Percentiles rank a stretch among this genome's conserved stretches.
Conservation (phyloP, 1,140 invertebrate species). For the Alviniconcha marisindica region DNA sequence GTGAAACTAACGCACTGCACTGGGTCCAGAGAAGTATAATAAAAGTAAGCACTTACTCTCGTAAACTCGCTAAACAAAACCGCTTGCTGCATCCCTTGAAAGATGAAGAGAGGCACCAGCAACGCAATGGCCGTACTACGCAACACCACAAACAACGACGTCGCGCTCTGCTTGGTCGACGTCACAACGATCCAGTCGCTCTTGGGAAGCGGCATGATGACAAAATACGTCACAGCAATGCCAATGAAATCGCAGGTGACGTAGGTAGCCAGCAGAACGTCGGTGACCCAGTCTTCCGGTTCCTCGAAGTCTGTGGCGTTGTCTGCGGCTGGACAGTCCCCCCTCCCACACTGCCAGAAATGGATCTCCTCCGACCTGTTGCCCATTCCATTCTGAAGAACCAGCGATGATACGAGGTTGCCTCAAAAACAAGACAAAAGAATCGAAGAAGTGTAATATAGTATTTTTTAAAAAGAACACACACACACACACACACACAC, state of each 20-base stretch:
- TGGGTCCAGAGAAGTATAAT: too few species aligned
- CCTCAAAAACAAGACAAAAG: constrained; percentile 34
- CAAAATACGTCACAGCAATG: constrained; percentile 45
- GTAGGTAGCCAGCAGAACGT: constrained; percentile 42
- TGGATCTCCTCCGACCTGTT: constrained; percentile 35
- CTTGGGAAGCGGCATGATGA: constrained; percentile 51
- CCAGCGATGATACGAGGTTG: constrained; percentile 54
- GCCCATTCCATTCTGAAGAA: constrained; percentile 51
- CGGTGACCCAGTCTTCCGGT: constrained; percentile 44
- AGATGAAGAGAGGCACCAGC: constrained; percentile 58
- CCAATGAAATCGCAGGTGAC: not conserved
- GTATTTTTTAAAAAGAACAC: too few species aligned
- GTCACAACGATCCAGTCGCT: constrained; percentile 47
- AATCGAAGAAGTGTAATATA: not conserved
- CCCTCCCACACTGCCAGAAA: constrained; percentile 37
- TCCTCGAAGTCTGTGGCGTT: constrained; percentile 47
- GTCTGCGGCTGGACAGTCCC: constrained; percentile 36
- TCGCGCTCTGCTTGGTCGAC: constrained; percentile 35
- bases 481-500: not conserved
- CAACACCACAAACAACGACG: constrained; percentile 51
- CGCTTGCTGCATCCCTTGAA: constrained; percentile 53
- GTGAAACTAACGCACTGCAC: too few species aligned
- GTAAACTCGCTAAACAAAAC: constrained; percentile 55
- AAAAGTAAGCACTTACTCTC: constrained; percentile 55
- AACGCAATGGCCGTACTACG: constrained; percentile 45